phyloP scores from a whole-genome alignment of 1,140 invertebrate species.

The Linepithema humile region DNA sequence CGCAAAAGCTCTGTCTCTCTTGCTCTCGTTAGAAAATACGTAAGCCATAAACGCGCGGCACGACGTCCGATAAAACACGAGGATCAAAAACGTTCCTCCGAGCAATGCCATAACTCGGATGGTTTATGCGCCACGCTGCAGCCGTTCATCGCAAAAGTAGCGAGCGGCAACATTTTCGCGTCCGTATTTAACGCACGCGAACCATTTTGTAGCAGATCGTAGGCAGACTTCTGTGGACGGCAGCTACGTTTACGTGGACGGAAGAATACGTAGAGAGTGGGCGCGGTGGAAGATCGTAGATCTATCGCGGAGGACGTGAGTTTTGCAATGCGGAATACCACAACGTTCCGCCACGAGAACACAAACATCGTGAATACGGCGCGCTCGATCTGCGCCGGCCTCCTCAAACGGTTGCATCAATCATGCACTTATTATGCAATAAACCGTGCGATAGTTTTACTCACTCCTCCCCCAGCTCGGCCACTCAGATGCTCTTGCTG shows the following conservation, averaged over 20 bases:
- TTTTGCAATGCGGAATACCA: slow-evolving; percentile 59
- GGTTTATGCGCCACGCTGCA: not conserved
- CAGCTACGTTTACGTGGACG: slow-evolving; percentile 7
- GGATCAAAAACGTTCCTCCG: slow-evolving; percentile 40
- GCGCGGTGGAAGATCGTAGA: slow-evolving; percentile 31
- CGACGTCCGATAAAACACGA: slow-evolving; percentile 28
- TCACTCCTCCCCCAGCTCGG: slow-evolving; percentile 30
- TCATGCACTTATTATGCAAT: slow-evolving; percentile 63
- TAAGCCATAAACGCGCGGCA: slow-evolving; percentile 51
- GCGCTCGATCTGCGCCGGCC: slow-evolving; percentile 20
- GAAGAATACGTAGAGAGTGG: slow-evolving; percentile 25
- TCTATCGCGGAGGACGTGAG: not conserved
- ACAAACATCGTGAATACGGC: not conserved
- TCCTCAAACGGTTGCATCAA: slow-evolving; percentile 45
- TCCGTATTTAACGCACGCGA: slow-evolving; percentile 57
- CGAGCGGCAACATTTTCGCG: slow-evolving; percentile 18
- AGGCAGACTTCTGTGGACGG: not conserved
- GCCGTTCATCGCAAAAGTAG: slow-evolving; percentile 26
- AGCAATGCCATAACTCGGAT: not conserved
- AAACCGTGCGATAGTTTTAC: slow-evolving; percentile 46
- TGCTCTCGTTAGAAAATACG: not conserved
- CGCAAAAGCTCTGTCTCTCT: slow-evolving; percentile 22
- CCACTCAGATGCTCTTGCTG: not conserved
- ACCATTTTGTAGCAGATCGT: slow-evolving; percentile 13
- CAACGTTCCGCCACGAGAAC: not conserved